phyloP scores from a whole-genome alignment of 2,113 vertebrate genomes.

The Plecturocebus donacophilus region DNA sequence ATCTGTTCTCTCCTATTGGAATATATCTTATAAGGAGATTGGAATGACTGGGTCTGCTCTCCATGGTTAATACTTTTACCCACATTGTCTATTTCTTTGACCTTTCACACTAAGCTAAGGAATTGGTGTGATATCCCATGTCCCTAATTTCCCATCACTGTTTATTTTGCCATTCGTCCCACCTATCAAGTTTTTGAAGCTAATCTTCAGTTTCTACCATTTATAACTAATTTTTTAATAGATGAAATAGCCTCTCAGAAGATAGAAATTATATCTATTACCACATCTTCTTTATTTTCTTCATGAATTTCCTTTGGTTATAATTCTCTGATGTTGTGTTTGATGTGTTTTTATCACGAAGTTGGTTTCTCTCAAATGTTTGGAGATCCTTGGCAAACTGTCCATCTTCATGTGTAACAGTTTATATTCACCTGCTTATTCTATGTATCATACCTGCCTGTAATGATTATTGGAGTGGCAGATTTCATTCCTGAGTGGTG shows the following conservation, averaged over 20 bases:
- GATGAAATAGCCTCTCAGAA: background rate
- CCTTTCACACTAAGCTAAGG: background rate
- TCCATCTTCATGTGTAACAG: background rate
- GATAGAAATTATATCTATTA: background rate
- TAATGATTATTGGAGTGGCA: background rate
- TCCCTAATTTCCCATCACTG: background rate
- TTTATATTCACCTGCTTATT: background rate
- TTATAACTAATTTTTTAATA: background rate
- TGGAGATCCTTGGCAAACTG: background rate
- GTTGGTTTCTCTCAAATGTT: background rate
- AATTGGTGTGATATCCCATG: background rate
- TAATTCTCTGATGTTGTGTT: background rate
- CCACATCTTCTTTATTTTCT: background rate
- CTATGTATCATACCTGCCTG: background rate
- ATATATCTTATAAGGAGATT: background rate
- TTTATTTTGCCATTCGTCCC: background rate
- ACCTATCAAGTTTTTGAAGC: background rate
- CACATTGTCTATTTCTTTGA: background rate
- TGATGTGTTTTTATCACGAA: background rate
- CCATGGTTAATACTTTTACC: background rate
- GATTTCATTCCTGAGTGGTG: background rate
- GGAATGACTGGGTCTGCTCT: background rate
- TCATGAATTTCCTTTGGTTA: background rate
- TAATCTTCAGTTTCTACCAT: slow-evolving; percentile 18
- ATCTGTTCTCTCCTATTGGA: background rate